Percentiles rank a stretch among this genome's conserved stretches.
These are phyloP conservation scores for Rhagologus leucostigma DNA, from an alignment of 2,113 vertebrate species.

Conservation along the genomic window DNA sequence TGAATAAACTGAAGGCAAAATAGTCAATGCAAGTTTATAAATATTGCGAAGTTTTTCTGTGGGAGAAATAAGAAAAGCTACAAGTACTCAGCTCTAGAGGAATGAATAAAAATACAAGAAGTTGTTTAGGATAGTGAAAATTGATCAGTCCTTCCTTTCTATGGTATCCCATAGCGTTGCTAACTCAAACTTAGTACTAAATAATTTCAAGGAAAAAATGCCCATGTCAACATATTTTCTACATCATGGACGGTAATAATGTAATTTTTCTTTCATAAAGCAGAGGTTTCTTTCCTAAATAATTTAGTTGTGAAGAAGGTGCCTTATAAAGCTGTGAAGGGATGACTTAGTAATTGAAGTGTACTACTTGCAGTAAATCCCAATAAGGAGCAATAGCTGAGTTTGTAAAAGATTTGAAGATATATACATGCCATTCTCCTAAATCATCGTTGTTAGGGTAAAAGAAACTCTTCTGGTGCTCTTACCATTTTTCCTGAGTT, in stretches of 20 bases:
- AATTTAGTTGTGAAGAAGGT: neutral
- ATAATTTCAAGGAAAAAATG: neutral
- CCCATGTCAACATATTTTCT: neutral
- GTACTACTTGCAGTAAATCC: neutral
- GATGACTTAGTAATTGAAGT: neutral
- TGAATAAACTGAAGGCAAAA: neutral
- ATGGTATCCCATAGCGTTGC: neutral
- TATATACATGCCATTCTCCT: neutral
- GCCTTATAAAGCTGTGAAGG: neutral
- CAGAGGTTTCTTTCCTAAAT: neutral
- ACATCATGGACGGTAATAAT: neutral
- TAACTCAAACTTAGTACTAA: neutral
- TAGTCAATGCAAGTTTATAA: neutral
- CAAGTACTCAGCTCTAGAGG: neutral
- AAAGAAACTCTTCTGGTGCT: neutral
- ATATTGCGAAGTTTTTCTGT: neutral
- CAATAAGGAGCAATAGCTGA: neutral
- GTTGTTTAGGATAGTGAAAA: neutral
- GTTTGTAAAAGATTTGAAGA: neutral
- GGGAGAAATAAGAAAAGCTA: neutral
- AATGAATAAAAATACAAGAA: neutral
- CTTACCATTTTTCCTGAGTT: neutral
- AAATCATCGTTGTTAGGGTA: neutral
- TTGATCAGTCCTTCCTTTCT: neutral
- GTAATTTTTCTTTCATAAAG: neutral